Conservation (phyloP, 2,113 vertebrate species). For the Chrysemys picta region DNA sequence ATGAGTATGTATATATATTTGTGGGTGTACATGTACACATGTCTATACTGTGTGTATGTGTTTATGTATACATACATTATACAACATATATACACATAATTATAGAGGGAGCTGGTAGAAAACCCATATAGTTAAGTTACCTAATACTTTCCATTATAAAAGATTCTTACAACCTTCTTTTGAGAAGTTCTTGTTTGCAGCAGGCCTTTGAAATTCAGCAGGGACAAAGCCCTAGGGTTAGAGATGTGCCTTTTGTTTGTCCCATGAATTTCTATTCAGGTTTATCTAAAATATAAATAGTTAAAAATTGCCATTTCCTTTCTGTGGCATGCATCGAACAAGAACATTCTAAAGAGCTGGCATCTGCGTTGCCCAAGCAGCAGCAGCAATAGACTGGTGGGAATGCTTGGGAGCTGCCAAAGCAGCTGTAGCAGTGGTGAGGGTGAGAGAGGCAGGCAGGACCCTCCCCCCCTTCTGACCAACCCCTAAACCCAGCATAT, state of each 20-base stretch:
- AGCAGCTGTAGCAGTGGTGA: neutral
- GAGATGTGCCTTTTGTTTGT: neutral
- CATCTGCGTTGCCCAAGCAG: neutral
- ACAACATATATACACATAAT: neutral
- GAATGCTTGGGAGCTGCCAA: neutral
- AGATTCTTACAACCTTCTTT: neutral
- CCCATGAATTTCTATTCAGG: neutral
- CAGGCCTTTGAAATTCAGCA: neutral
- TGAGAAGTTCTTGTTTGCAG: neutral
- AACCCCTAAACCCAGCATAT: fast-evolving
- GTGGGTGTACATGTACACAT: neutral
- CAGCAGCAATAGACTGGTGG: neutral
- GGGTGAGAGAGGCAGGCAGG: neutral
- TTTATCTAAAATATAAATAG: neutral
- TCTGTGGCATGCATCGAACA: neutral
- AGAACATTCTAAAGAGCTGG: neutral
- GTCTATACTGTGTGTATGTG: no score
- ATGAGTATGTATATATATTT: neutral
- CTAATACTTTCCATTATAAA: neutral
- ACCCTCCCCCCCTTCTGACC: neutral
- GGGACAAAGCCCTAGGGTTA: neutral
- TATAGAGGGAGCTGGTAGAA: neutral
- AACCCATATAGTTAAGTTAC: neutral
- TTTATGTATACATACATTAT: neutral
- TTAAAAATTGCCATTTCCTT: neutral